These are phyloP conservation scores for Mythimna loreyi DNA, from an alignment of 2,888 invertebrate species.

Conservation along the genomic window DNA sequence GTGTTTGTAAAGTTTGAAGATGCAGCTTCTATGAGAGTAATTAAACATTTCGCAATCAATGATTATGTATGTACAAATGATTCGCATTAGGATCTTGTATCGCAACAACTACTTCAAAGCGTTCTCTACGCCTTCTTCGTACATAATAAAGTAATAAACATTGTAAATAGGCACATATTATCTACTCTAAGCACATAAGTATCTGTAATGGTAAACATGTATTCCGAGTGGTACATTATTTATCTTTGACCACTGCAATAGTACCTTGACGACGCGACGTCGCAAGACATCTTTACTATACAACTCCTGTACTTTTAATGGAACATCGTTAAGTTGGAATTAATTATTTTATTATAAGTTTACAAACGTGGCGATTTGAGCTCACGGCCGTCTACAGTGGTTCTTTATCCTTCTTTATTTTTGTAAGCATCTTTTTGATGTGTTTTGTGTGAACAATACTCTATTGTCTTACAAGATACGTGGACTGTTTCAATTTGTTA, in stretches of 20 bases:
- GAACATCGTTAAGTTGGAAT: constrained; percentile 71
- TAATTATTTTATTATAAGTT: constrained; percentile 71
- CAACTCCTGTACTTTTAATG: constrained; percentile 71
- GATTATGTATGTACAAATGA: constrained; percentile 9
- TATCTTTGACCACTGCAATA: constrained; percentile 63
- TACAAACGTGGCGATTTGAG: constrained; percentile 64
- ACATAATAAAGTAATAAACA: constrained; percentile 45
- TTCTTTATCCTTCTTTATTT: constrained; percentile 42
- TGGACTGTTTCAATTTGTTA: background rate
- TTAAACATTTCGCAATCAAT: background rate
- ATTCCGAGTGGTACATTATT: constrained; percentile 56
- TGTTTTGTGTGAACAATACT: constrained; percentile 12
- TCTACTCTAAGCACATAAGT: constrained; percentile 23
- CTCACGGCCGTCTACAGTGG: constrained; percentile 70
- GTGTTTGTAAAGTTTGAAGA: background rate
- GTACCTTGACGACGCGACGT: constrained; percentile 67
- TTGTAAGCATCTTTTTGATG: constrained; percentile 22
- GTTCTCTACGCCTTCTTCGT: constrained; percentile 19
- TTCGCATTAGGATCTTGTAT: constrained; percentile 18
- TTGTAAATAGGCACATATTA: constrained; percentile 41
- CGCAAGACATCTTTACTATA: constrained; percentile 67
- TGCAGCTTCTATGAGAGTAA: background rate
- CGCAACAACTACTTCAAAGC: constrained; percentile 27
- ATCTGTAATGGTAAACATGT: constrained; percentile 50
- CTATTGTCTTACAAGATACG: background rate